Conservation (phyloP, 1,140 invertebrate species). For the Drosophila bipectinata region DNA sequence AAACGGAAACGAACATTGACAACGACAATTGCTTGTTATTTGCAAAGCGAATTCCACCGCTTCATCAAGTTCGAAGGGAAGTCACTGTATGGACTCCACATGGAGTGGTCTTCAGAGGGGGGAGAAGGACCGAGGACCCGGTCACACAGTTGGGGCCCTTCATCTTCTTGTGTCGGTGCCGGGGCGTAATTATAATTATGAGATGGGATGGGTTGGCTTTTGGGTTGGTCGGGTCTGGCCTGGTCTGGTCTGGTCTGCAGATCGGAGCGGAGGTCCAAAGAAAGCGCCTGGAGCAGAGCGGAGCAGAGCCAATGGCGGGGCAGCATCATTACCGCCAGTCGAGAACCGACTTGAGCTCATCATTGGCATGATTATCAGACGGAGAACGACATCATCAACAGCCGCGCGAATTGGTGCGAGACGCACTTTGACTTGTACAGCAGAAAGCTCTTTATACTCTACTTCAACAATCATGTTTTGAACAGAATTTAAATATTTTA, state of each 20-base stretch:
- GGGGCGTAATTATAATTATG: conserved; percentile 78
- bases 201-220: conserved; percentile 47
- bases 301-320: conserved; percentile 10
- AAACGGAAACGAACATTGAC: conserved; percentile 82
- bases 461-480: neutral
- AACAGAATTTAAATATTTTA: neutral
- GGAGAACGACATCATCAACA: conserved; percentile 74
- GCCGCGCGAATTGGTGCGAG: conserved; percentile 71
- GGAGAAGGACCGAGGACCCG: conserved; percentile 4
- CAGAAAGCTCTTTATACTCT: conserved; percentile 52
- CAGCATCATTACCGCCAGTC: conserved; percentile 71
- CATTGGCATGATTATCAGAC: conserved; percentile 76
- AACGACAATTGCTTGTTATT: conserved; percentile 83
- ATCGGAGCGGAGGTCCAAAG: neutral
- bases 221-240: neutral
- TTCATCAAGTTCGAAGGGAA: conserved; percentile 52
- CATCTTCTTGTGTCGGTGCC: conserved; percentile 30
- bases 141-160: conserved; percentile 25
- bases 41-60: conserved; percentile 77
- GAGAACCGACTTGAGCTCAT: conserved; percentile 61
- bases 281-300: conserved; percentile 27
- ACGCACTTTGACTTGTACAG: conserved; percentile 78
- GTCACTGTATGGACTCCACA: conserved; percentile 22
- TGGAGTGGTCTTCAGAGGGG: neutral
- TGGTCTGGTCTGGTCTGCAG: conserved; percentile 10